A percentile compares a stretch with the other conserved stretches of the same genome.
Conservation (phyloP, 1,140 invertebrate genomes). For the Yoshiicerus persimilis region DNA sequence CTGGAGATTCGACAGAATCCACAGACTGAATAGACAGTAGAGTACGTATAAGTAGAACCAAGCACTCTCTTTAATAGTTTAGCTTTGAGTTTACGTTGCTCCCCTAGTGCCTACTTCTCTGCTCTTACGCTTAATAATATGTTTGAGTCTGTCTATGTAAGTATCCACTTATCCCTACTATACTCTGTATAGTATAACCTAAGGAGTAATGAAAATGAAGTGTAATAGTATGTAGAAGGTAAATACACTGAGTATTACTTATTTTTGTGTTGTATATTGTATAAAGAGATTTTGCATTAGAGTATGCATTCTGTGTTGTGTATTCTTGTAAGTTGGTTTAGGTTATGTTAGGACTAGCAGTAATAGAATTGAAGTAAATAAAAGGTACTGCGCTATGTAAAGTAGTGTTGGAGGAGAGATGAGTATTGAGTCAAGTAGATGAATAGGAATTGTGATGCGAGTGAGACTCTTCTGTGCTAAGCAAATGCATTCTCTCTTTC, state of each 20-base stretch:
- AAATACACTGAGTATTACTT: too few species aligned
- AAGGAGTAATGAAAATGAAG: too few species aligned
- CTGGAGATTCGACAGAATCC: background rate
- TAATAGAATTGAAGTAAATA: background rate
- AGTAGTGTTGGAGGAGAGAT: background rate
- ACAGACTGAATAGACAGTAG: background rate
- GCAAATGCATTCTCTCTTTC: constrained; percentile 10
- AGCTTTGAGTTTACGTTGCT: background rate
- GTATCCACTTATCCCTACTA: too few species aligned
- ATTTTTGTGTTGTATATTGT: too few species aligned
- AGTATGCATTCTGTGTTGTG: too few species aligned
- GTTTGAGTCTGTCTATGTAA: background rate
- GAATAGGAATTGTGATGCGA: background rate
- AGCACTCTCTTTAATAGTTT: background rate
- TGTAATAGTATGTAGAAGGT: too few species aligned
- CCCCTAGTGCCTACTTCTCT: background rate
- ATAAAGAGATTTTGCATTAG: too few species aligned
- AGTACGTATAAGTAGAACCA: background rate
- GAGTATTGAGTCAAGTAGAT: background rate
- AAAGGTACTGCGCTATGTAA: background rate
- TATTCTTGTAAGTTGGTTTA: background rate
- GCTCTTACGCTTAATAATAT: background rate
- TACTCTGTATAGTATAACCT: too few species aligned
- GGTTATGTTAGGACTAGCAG: background rate
- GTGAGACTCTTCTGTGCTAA: background rate